Percentiles rank a stretch among this genome's conserved stretches.
Conservation (phyloP, 2,888 invertebrate genomes). For the Loripinus fragilis region DNA sequence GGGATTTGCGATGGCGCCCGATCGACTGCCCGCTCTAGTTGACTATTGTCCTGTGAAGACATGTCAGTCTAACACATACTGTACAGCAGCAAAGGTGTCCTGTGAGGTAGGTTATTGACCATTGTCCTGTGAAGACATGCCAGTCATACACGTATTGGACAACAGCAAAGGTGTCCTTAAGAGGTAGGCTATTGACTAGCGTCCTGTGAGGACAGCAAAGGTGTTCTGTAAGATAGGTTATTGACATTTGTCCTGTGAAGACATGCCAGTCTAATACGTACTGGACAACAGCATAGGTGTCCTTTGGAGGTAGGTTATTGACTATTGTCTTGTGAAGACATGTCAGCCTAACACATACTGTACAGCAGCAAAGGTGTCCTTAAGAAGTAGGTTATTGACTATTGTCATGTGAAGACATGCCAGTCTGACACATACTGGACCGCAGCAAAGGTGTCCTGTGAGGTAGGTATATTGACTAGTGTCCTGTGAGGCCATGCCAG, state of each 20-base stretch:
- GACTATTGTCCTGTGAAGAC: slow-evolving; percentile 40
- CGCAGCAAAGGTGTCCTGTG: slow-evolving; percentile 23
- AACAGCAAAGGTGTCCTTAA: no score
- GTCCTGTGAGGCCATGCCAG: no score
- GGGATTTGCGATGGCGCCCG: no score
- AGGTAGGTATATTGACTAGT: slow-evolving; percentile 16
- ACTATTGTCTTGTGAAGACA: slow-evolving; percentile 37
- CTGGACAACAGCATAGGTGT: slow-evolving; percentile 27
- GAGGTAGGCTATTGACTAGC: slow-evolving; percentile 31
- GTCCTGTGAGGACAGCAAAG: slow-evolving; percentile 24
- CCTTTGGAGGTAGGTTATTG: slow-evolving; percentile 29
- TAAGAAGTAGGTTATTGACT: slow-evolving; percentile 24
- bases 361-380: slow-evolving; percentile 21
- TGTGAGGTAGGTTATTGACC: slow-evolving; percentile 28
- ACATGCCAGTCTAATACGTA: slow-evolving; percentile 22
- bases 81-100: slow-evolving; percentile 22
- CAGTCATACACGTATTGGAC: no score
- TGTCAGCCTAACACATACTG: slow-evolving; percentile 32
- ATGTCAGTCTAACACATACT: slow-evolving; percentile 29
- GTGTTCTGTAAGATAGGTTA: slow-evolving; percentile 37
- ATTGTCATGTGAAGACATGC: slow-evolving; percentile 41
- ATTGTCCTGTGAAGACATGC: no score
- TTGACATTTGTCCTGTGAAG: slow-evolving; percentile 41
- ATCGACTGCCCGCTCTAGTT: no score
- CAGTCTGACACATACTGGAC: slow-evolving; percentile 32